phyloP scores from a whole-genome alignment of 2,888 invertebrate species.

The Caenorhabditis sulstoni region DNA sequence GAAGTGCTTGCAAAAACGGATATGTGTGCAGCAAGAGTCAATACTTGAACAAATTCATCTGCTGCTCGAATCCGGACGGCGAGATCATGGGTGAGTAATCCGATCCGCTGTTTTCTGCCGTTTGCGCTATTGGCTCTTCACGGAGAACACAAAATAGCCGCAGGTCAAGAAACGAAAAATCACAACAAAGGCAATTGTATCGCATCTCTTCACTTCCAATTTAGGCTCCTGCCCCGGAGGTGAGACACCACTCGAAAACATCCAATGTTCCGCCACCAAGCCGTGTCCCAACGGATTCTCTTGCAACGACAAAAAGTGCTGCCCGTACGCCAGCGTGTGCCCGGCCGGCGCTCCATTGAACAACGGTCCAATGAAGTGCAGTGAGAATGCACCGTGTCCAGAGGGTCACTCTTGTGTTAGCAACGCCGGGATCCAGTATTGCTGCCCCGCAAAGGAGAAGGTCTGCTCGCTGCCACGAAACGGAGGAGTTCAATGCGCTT shows the following conservation, averaged over 20 bases:
- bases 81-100: constrained; percentile 57
- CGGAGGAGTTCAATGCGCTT: constrained; percentile 67
- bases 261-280: constrained; percentile 72
- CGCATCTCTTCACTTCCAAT: constrained; percentile 13
- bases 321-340: constrained; percentile 76
- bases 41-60: constrained; percentile 76
- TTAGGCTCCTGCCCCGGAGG: constrained; percentile 76
- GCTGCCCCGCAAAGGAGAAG: constrained; percentile 74
- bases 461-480: constrained; percentile 66
- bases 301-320: constrained; percentile 78
- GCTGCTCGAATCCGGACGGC: constrained; percentile 75
- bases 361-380: constrained; percentile 74
- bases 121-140: not conserved
- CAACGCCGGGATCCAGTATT: constrained; percentile 77
- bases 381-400: constrained; percentile 75
- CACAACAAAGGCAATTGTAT: constrained; percentile 45
- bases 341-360: constrained; percentile 79
- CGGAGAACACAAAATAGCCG: constrained; percentile 1
- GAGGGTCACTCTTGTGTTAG: constrained; percentile 78
- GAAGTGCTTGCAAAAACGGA: constrained; percentile 75
- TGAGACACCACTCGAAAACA: constrained; percentile 72
- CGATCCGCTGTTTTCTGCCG: constrained; percentile 20
- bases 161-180: constrained; percentile 35
- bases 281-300: constrained; percentile 78
- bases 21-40: constrained; percentile 77